Percentiles rank a stretch among this genome's conserved stretches.
phyloP scores from a whole-genome alignment of 2,888 invertebrate genomes.

The Hypsopygia costalis region DNA sequence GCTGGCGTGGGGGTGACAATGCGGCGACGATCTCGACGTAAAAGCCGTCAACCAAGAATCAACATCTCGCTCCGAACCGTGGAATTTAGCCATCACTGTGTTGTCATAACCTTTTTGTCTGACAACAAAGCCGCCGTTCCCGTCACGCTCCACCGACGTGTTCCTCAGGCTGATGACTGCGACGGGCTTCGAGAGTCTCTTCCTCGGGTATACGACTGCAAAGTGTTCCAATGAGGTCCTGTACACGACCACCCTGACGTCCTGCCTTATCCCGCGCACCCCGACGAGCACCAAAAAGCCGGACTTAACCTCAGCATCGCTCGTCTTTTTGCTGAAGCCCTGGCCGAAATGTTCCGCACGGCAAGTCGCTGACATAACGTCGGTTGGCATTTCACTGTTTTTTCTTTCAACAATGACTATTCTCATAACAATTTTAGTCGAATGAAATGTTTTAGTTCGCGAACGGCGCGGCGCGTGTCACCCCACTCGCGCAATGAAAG shows the following conservation, averaged over 20 bases:
- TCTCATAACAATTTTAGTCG: conserved; percentile 34
- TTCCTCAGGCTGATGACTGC: conserved; percentile 83
- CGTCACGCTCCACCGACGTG: conserved; percentile 76
- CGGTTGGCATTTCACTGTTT: conserved; percentile 62
- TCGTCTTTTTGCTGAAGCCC: conserved; percentile 33
- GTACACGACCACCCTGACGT: conserved; percentile 83
- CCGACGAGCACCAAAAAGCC: conserved; percentile 82
- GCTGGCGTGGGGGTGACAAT: conserved; percentile 68
- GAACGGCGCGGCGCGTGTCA: conserved; percentile 24
- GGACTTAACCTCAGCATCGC: conserved; percentile 81
- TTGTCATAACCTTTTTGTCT: conserved; percentile 83
- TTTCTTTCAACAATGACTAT: conserved; percentile 27
- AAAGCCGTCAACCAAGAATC: conserved; percentile 82
- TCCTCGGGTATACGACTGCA: conserved; percentile 83
- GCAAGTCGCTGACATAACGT: conserved; percentile 51
- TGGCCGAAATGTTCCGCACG: conserved; percentile 57
- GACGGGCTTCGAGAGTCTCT: conserved; percentile 81
- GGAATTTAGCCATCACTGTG: conserved; percentile 80
- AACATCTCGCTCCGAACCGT: conserved; percentile 79
- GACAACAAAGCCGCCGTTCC: conserved; percentile 79
- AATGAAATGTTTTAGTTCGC: conserved; percentile 29
- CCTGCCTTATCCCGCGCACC: conserved; percentile 79
- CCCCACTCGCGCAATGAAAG: conserved; percentile 26
- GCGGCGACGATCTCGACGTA: conserved; percentile 64
- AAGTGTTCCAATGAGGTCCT: conserved; percentile 83